These are phyloP conservation scores for Lamellibrachia satsuma DNA, from an alignment of 2,888 invertebrate species.

Conservation along the genomic window DNA sequence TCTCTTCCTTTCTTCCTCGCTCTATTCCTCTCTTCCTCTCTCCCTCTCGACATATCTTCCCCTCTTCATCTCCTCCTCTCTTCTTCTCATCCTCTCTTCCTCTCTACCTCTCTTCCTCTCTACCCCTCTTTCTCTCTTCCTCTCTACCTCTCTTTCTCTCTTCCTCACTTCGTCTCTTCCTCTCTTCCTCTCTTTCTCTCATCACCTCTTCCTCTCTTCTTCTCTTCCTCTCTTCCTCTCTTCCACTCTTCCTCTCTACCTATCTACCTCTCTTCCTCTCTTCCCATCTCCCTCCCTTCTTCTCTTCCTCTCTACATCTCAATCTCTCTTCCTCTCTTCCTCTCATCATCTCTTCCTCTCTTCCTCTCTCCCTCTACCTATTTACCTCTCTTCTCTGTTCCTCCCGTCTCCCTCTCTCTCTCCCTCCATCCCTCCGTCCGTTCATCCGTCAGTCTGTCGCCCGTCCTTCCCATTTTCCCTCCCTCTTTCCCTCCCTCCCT, in stretches of 20 bases:
- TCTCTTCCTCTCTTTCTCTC: background rate
- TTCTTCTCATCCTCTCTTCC: background rate
- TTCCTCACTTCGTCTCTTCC: background rate
- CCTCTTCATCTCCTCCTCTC: conserved; percentile 17
- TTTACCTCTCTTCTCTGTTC: too few relatives aligned
- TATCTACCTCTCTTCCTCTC: background rate
- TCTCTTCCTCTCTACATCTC: background rate
- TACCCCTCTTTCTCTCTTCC: background rate
- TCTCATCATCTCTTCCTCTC: background rate
- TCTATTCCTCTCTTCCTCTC: conserved; percentile 17
- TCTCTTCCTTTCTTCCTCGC: conserved; percentile 18
- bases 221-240: background rate
- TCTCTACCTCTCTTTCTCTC: conserved; percentile 18
- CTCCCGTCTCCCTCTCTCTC: too few relatives aligned
- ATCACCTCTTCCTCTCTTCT: background rate
- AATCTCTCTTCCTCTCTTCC: background rate
- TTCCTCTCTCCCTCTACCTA: too few relatives aligned
- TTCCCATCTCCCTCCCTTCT: background rate
- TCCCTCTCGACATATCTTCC: background rate
- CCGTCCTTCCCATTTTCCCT: too few relatives aligned
- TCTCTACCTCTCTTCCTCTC: too few relatives aligned
- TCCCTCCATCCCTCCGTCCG: too few relatives aligned
- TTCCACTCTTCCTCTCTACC: background rate
- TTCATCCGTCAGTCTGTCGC: too few relatives aligned
- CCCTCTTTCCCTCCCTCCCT: too few relatives aligned